Evolutionary conservation across 2,113 vertebrate species (phyloP), one percentile per base, ranked within the genome.

Genomic region (Columbina picui): DNA sequence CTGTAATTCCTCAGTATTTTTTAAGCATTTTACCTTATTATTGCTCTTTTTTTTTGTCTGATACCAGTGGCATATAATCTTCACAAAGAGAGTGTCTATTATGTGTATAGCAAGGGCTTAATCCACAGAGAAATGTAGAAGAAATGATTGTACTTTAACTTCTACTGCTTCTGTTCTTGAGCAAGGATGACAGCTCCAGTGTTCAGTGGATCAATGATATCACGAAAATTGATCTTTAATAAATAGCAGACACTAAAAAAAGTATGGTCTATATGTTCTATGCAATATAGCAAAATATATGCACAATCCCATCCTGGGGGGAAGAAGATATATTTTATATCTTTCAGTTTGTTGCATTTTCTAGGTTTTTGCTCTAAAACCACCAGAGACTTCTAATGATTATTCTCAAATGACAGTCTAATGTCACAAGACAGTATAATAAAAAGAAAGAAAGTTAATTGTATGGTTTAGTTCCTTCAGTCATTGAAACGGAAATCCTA

Each of bases 171-270:
- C 65, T 84, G 1, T 73, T 94, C 26, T 59, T 63, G 84, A 85
- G 59, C 0, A 0, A 59, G 56, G 56, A 67, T 82, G 87, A 34
- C 84, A 83, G 74, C 71, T 63, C 57, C 71, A 30, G 67, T 17
- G 52, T 74, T 87, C 8, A 4, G 47, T 47, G 56, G 86, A 86
- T 95, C 96, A 67, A 43, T 77, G 75, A 27, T 71, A 93, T 68
- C 90, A 88, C 82, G 63, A 64, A 88, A 93, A 88, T 52, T 50
- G 71, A 74, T 94, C 83, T 80, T 90, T 70, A 84, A 80, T 86
- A 80, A 84, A 90, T 4, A 67, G 70, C 59, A 76, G 79, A 3
- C 59, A 67, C 52, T 11, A 60, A 61, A 26, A 43, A 21, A 15
- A 2, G 0, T 21, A 36, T 34, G 34, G n/a, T 1, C n/a, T 36